Conservation (phyloP, 2,888 invertebrate species). For the Mamestra brassicae region DNA sequence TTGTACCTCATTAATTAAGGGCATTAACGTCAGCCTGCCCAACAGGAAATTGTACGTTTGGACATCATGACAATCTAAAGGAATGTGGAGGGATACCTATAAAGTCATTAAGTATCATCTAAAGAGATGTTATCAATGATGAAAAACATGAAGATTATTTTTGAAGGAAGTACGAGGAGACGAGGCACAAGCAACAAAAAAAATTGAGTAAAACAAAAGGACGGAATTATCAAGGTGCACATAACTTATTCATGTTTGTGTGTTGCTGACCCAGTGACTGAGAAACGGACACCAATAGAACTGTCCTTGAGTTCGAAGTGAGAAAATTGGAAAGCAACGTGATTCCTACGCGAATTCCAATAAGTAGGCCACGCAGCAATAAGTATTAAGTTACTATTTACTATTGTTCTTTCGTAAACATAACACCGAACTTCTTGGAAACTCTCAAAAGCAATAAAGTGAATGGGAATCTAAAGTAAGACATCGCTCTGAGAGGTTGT, state of each 20-base stretch:
- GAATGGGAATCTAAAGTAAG: conserved; percentile 53
- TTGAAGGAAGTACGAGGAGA: conserved; percentile 16
- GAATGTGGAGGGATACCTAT: not conserved
- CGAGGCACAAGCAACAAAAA: not conserved
- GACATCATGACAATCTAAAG: conserved; percentile 19
- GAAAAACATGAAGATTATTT: not conserved
- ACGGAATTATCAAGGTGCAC: conserved; percentile 35
- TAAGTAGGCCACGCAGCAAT: conserved; percentile 55
- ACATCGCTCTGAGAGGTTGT: conserved; percentile 43
- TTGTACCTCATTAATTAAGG: conserved; percentile 60
- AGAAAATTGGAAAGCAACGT: conserved; percentile 60
- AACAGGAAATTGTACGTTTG: conserved; percentile 50
- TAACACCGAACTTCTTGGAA: conserved; percentile 50
- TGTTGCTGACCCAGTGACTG: conserved; percentile 62
- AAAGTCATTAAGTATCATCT: not conserved
- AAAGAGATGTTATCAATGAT: not conserved
- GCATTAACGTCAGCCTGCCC: conserved; percentile 39
- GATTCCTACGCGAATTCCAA: conserved; percentile 57
- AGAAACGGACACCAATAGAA: conserved; percentile 52
- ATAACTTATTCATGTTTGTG: conserved; percentile 60
- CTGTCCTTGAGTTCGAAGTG: conserved; percentile 59
- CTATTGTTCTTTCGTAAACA: conserved; percentile 63
- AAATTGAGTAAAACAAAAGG: conserved; percentile 27
- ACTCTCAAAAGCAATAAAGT: conserved; percentile 50
- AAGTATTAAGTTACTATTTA: conserved; percentile 65